Conservation (phyloP, 2,888 invertebrate species). For the Augiades crinisus region DNA sequence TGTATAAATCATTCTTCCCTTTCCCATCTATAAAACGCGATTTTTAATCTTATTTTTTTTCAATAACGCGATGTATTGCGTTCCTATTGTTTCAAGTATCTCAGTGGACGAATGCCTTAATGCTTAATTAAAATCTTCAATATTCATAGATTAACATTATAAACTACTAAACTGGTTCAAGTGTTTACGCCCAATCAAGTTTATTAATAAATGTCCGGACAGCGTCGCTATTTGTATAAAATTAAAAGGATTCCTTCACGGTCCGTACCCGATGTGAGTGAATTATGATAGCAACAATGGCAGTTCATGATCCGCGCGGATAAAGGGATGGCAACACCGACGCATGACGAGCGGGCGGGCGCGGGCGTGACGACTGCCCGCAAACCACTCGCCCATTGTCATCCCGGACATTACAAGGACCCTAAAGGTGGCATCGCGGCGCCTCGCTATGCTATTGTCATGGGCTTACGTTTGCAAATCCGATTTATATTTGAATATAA, state of each 20-base stretch:
- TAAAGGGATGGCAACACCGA: conserved; percentile 45
- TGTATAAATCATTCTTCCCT: too few relatives aligned
- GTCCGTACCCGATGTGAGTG: conserved; percentile 26
- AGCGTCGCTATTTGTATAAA: conserved; percentile 1
- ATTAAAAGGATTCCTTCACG: conserved; percentile 31
- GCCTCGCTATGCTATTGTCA: conserved; percentile 71
- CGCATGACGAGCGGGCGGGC: conserved; percentile 26
- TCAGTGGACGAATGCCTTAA: neutral
- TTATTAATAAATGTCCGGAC: conserved; percentile 16
- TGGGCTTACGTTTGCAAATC: conserved; percentile 78
- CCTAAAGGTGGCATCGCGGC: conserved; percentile 46
- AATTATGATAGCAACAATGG: conserved; percentile 40
- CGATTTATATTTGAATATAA: conserved; percentile 82
- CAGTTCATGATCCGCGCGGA: conserved; percentile 50
- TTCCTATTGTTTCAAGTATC: neutral
- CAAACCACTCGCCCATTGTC: conserved; percentile 22
- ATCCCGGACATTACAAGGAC: conserved; percentile 32
- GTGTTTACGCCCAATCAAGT: conserved; percentile 14
- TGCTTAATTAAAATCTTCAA: conserved; percentile 4
- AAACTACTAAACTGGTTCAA: conserved; percentile 13
- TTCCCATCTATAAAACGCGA: too few relatives aligned
- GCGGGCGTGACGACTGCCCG: conserved; percentile 29
- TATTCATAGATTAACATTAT: conserved; percentile 5
- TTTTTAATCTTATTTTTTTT: too few relatives aligned
- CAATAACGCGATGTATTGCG: too few relatives aligned